Evolutionary conservation across 2,888 invertebrate species (phyloP).

Genomic region (Anarsia innoxiella): DNA sequence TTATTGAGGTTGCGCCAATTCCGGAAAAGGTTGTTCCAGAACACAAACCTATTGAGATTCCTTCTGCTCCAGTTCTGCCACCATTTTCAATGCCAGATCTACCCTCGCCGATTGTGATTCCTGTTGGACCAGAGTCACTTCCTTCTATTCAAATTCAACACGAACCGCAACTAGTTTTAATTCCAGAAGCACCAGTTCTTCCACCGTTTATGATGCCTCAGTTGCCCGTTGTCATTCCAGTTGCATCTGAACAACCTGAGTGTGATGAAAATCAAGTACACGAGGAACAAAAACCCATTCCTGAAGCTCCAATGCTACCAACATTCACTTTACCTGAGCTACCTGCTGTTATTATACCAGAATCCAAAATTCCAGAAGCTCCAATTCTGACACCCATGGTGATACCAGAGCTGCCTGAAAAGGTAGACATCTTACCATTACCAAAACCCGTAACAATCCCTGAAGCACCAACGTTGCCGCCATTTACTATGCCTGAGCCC

Average conservation of each 20-base stretch:
- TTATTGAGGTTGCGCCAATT: conserved; percentile 1
- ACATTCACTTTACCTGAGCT: not conserved
- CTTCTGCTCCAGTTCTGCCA: conserved; percentile 18
- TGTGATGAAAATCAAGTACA: not conserved
- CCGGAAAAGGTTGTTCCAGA: conserved; percentile 1
- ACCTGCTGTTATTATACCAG: conserved; percentile 14
- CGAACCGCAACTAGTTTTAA: conserved; percentile 2
- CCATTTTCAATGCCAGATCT: conserved; percentile 12
- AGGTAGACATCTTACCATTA: conserved; percentile 12
- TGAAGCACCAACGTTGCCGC: conserved; percentile 23
- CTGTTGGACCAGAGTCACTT: not conserved
- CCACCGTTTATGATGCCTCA: conserved; percentile 2
- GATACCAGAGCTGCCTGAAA: conserved; percentile 1
- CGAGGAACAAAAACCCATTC: conserved; percentile 2
- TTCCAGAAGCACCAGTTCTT: not conserved
- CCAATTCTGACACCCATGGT: conserved; percentile 11
- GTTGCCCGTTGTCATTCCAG: not conserved
- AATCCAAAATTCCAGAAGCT: conserved; percentile 9
- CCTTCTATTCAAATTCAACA: conserved; percentile 1
- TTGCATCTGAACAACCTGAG: not conserved
- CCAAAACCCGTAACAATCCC: conserved; percentile 15
- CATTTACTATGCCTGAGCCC: conserved; percentile 17
- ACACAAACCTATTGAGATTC: conserved; percentile 12
- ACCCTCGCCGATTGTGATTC: conserved; percentile 7
- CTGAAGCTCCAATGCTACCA: conserved; percentile 11